Conservation (phyloP, 37 sponge, comb jelly and placozoan genomes). For the Eunapius fragilis region DNA sequence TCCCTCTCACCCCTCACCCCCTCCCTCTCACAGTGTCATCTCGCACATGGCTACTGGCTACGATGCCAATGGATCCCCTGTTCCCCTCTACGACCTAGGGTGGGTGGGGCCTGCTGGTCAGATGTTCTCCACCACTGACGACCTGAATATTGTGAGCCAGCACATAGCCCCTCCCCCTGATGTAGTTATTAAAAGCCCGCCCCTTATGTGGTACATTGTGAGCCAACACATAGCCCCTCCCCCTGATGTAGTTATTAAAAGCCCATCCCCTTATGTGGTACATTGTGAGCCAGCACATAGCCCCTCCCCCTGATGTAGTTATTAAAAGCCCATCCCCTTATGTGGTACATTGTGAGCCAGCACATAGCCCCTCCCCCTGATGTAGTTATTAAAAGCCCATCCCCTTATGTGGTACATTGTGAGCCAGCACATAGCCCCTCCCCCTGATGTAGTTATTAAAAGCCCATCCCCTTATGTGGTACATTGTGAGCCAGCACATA, state of each 20-base stretch:
- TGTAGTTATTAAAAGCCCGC: too few relatives aligned
- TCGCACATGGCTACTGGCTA: constrained; percentile 70
- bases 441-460: too few relatives aligned
- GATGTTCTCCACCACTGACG: constrained; percentile 76
- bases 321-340: too few relatives aligned
- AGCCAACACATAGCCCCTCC: too few relatives aligned
- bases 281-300: neutral
- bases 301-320: neutral
- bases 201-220: too few relatives aligned
- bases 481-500: neutral
- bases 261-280: neutral
- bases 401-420: neutral
- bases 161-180: neutral
- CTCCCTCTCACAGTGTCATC: constrained; percentile 43
- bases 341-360: neutral
- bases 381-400: too few relatives aligned
- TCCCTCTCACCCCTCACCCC: too few relatives aligned
- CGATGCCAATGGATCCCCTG: constrained; percentile 46
- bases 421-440: neutral
- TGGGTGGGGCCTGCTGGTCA: constrained; percentile 79
- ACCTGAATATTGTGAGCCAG: constrained; percentile 25
- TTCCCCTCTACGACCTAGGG: constrained; percentile 60
- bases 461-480: too few relatives aligned
- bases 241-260: too few relatives aligned
- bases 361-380: neutral